phyloP scores from a whole-genome alignment of 2,888 invertebrate genomes.

The Siphlonurus alternatus region DNA sequence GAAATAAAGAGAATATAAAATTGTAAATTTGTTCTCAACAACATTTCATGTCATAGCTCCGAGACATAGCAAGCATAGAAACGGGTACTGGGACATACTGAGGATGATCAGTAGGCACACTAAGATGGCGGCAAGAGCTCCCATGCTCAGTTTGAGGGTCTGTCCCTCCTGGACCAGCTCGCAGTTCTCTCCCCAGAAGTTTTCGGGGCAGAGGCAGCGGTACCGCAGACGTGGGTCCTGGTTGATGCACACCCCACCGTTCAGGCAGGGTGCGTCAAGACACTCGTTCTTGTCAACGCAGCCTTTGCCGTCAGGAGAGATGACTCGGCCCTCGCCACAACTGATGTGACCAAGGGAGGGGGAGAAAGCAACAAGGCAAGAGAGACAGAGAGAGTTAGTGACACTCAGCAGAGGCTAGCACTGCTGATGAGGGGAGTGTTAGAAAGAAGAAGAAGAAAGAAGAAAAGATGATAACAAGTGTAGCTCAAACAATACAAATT shows the following conservation, averaged over 20 bases:
- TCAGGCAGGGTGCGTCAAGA: conserved; percentile 81
- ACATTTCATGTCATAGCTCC: too few relatives aligned
- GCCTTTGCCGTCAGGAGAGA: conserved; percentile 78
- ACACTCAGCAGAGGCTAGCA: too few relatives aligned
- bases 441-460: conserved; percentile 3
- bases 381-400: too few relatives aligned
- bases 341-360: too few relatives aligned
- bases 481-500: background rate
- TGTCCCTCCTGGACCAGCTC: conserved; percentile 87
- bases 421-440: conserved; percentile 3
- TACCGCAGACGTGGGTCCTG: conserved; percentile 72
- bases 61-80: background rate
- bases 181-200: conserved; percentile 89
- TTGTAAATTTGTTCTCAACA: too few relatives aligned
- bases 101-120: conserved; percentile 93
- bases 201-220: conserved; percentile 80
- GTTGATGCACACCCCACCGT: conserved; percentile 84
- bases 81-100: conserved; percentile 48
- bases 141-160: conserved; percentile 89
- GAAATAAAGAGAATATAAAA: too few relatives aligned
- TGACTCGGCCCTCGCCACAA: conserved; percentile 84
- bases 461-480: background rate
- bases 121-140: conserved; percentile 91
- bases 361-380: too few relatives aligned
- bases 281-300: conserved; percentile 95